These are phyloP conservation scores for Tillus elongatus DNA, from an alignment of 2,888 invertebrate species.

Conservation along the genomic window DNA sequence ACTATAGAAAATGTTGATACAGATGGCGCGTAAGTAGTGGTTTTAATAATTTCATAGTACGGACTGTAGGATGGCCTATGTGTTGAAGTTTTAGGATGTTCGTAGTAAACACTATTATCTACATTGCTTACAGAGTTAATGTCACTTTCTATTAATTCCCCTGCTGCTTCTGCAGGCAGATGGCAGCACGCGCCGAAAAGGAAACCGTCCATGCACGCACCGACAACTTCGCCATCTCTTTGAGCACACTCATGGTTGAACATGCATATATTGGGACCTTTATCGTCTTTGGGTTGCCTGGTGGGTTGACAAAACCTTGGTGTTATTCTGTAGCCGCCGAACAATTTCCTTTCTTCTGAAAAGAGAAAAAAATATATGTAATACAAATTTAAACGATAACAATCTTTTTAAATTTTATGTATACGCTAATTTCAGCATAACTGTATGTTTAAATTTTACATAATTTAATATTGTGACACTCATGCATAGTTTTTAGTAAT, in stretches of 20 bases:
- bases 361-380: slow-evolving; percentile 23
- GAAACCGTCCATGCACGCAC: slow-evolving; percentile 87
- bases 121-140: slow-evolving; percentile 21
- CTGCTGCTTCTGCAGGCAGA: slow-evolving; percentile 47
- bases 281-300: slow-evolving; percentile 51
- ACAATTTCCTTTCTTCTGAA: slow-evolving; percentile 57
- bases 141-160: slow-evolving; percentile 31
- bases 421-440: neutral
- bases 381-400: slow-evolving; percentile 3
- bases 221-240: slow-evolving; percentile 72
- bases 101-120: slow-evolving; percentile 33
- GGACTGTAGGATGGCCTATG: neutral
- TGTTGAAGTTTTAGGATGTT: slow-evolving; percentile 6
- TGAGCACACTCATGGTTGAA: slow-evolving; percentile 84
- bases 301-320: slow-evolving; percentile 71
- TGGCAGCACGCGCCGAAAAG: slow-evolving; percentile 88
- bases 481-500: too few species aligned
- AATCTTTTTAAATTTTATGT: neutral
- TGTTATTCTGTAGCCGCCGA: slow-evolving; percentile 79
- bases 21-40: neutral
- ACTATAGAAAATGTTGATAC: too few species aligned
- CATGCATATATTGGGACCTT: slow-evolving; percentile 78
- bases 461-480: too few species aligned
- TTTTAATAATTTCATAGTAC: neutral
- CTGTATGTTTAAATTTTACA: neutral